Base-by-base conservation (phyloP, 2,888 invertebrate species). In the Chalcosyrphus nemorum region DNA sequence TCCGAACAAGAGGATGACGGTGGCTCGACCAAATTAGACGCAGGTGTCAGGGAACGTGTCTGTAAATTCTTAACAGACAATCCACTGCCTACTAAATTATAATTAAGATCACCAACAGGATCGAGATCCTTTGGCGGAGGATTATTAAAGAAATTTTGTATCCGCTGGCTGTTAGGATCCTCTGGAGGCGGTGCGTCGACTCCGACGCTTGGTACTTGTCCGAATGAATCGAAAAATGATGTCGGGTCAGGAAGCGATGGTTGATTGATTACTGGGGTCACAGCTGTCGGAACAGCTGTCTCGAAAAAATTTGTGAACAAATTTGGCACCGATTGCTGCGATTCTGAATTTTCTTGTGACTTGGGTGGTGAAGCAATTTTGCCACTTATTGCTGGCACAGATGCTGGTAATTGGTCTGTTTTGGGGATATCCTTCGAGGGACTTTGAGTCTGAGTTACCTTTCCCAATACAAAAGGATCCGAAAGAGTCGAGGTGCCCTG, bases 111-210 rank as follows among this genome's bases (percentile, higher is more conserved):
- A 3, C 89, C 90, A 0, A 88, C 89, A 1, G 88, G 88, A 27
- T 88, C 88, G 1, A 88, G 88, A 68, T 89, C 89, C 72, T 91
- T 90, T 19, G 89, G 88, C 54, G 91, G 91, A 15, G 91, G 91
- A 89, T 91, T 91, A 70, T 91, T 91, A 80, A 91, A 91, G 81
- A 91, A 91, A 87, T 91, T 90, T 72, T 91, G 91, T 56, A 91
- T 90, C 17, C 89, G 89, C 50, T 90, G 90, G 86, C 90, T 87
- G 43, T 86, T 86, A 0, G 81, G 76, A 9, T 87, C 87, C 66
- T 87, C 87, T 9, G 81, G 29, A 27, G 68, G 75, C 29, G 71
- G 43, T 4, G 54, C 43, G 56, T 70, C 59, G 17, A 77, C 63
- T 76, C 76, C 81, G 9, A 72, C 65, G 1, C 66, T 68, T 6